Evolutionary conservation across 2,113 vertebrate species (phyloP).

Genomic region (Tetrax tetrax): DNA sequence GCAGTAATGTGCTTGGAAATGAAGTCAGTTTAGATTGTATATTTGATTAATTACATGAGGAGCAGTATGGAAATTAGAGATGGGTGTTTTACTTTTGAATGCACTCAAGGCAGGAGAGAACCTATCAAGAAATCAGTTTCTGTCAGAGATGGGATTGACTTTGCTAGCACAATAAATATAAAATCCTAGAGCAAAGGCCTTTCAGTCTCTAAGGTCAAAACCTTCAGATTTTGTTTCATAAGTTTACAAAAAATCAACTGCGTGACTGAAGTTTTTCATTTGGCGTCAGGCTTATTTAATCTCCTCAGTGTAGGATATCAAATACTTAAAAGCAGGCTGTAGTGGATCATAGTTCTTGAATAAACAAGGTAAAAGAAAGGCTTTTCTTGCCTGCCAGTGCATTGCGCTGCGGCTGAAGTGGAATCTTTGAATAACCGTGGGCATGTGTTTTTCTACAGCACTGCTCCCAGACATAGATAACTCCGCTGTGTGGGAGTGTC

Average conservation of each 20-base stretch:
- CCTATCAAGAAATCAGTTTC: conserved; percentile 24
- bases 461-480: background rate
- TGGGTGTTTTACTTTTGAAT: conserved; percentile 31
- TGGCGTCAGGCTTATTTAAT: background rate
- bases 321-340: conserved; percentile 17
- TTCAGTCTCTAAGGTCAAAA: conserved; percentile 34
- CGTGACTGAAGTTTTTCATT: conserved; percentile 20
- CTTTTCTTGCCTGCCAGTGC: background rate
- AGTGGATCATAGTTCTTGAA: conserved; percentile 33
- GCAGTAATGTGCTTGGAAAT: background rate
- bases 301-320: conserved; percentile 8
- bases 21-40: conserved; percentile 7
- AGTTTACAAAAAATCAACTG: conserved; percentile 34
- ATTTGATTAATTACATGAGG: conserved; percentile 51
- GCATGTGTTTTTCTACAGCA: conserved; percentile 16
- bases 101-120: background rate
- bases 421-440: conserved; percentile 23
- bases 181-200: conserved; percentile 40
- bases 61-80: conserved; percentile 26
- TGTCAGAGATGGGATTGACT: conserved; percentile 9
- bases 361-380: conserved; percentile 47
- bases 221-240: conserved; percentile 41
- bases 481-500: conserved; percentile 1
- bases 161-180: conserved; percentile 46
- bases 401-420: conserved; percentile 19